Conservation (phyloP, 1,140 invertebrate genomes). For the Coelopa frigida region DNA sequence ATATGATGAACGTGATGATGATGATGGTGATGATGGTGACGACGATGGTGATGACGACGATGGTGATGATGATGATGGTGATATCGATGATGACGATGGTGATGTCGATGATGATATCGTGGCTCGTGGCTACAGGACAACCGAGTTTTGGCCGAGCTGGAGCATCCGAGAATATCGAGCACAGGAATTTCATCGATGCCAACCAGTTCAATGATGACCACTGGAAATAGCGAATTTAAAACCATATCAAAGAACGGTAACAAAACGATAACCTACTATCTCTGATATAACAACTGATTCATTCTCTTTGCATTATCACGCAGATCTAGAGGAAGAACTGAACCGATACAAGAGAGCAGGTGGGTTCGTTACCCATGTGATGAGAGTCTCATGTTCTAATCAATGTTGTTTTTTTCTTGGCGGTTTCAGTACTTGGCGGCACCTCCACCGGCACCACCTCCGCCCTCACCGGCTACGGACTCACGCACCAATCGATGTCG, state of each 20-base stretch:
- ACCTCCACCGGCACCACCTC: conserved; percentile 34
- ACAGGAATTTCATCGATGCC: conserved; percentile 37
- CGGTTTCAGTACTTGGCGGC: conserved; percentile 25
- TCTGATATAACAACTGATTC: too few species aligned
- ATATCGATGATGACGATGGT: too few species aligned
- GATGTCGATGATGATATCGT: too few species aligned
- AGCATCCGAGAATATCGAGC: conserved; percentile 61
- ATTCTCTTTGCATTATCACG: too few species aligned
- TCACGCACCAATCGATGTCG: conserved; percentile 24
- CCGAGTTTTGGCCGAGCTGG: conserved; percentile 80
- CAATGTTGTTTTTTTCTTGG: background rate
- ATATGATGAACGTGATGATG: too few species aligned
- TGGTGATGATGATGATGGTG: too few species aligned
- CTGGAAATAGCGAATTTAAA: conserved; percentile 43
- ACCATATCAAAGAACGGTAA: conserved; percentile 44
- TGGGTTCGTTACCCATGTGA: background rate
- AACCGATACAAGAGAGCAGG: conserved; percentile 40
- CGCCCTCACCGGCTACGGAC: conserved; percentile 27
- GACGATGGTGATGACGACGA: too few species aligned
- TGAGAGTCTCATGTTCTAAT: background rate
- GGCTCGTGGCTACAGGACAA: too few species aligned
- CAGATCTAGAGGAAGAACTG: conserved; percentile 43
- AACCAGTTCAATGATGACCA: conserved; percentile 42
- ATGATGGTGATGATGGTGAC: too few species aligned
- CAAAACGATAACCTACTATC: too few species aligned